Evolutionary conservation across 2,888 invertebrate genomes (phyloP).

Genomic region (Criorhina ranunculi): DNA sequence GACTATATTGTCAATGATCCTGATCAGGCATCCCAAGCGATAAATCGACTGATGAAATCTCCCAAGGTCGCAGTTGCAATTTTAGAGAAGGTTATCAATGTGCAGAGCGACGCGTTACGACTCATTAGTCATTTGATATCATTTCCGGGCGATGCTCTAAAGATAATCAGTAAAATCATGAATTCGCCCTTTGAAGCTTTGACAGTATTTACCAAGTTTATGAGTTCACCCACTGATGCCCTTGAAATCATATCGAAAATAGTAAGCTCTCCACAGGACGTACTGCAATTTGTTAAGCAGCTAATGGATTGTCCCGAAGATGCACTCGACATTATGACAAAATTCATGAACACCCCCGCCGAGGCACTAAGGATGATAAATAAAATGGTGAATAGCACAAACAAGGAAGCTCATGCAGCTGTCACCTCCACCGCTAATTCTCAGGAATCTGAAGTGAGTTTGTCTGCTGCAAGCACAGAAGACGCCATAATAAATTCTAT

Average conservation of each 20-base stretch:
- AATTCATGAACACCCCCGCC: conserved; percentile 84
- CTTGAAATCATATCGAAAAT: conserved; percentile 84
- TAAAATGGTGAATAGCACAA: conserved; percentile 82
- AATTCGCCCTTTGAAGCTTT: conserved; percentile 84
- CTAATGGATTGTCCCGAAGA: conserved; percentile 84
- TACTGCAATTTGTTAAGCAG: conserved; percentile 84
- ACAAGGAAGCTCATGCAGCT: conserved; percentile 47
- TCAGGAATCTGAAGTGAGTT: conserved; percentile 58
- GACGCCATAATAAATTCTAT: conserved; percentile 77
- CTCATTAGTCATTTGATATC: conserved; percentile 84
- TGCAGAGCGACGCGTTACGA: conserved; percentile 83
- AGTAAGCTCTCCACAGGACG: conserved; percentile 84
- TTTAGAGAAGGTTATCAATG: conserved; percentile 83
- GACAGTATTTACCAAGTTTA: conserved; percentile 84
- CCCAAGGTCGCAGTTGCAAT: conserved; percentile 82
- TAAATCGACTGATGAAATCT: conserved; percentile 83
- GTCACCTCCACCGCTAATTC: conserved; percentile 40
- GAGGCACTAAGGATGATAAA: conserved; percentile 84
- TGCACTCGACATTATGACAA: conserved; percentile 84
- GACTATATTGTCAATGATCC: conserved; percentile 83
- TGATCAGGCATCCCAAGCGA: conserved; percentile 83
- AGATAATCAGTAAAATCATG: conserved; percentile 84
- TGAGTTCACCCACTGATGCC: conserved; percentile 85
- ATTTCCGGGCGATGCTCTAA: conserved; percentile 84
- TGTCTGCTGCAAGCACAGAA: conserved; percentile 50